Evolutionary conservation across 2,113 vertebrate species (phyloP), one percentile per base, ranked within the genome.

Genomic region (Cardinalis cardinalis): DNA sequence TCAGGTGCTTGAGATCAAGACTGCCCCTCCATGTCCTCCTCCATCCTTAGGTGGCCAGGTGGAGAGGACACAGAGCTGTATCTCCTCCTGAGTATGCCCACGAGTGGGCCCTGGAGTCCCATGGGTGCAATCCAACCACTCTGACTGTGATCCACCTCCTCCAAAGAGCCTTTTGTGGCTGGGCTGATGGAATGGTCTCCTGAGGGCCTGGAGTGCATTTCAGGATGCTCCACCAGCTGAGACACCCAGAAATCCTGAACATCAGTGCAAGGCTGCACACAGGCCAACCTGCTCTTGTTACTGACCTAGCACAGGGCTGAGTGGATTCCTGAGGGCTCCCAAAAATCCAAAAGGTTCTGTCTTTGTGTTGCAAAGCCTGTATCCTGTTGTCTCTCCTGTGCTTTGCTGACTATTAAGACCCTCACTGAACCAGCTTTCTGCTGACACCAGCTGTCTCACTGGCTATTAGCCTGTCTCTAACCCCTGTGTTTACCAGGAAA

Each of bases 381-480:
- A 24, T 68, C 43, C 48, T 71, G 59, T 70, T 52, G 28, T 63
- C 31, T 66, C 82, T 88, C 68, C n/a, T 76, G 68, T 55, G 48
- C 64, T 77, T 40, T 40, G 75, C 90, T 92, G 92, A 59, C 75
- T 82, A 18, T 74, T 91, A 86, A 87, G 72, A 76, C n/a, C 19
- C 65, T 78, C 25, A 21, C 44, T 69, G 79, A 81, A 82, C 53
- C 76, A 80, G 74, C 26, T 75, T 91, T 89, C 63, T 78, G 65
- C 77, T 51, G 70, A 66, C 90, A 79, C 51, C 36, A 41, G 14
- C 40, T 81, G 78, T 40, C 73, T 94, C 60, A 63, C 71, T 2
- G 1, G 56, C 83, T 69, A 72, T 94, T 95, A 94, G 73, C 88
- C 88, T 92, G 87, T 84, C 91, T 89, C 68, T 92, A 73, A 94